A percentile compares a stretch with the other conserved stretches of the same genome.
Conservation (phyloP, 2,113 vertebrate species). For the Noturus placidus region DNA sequence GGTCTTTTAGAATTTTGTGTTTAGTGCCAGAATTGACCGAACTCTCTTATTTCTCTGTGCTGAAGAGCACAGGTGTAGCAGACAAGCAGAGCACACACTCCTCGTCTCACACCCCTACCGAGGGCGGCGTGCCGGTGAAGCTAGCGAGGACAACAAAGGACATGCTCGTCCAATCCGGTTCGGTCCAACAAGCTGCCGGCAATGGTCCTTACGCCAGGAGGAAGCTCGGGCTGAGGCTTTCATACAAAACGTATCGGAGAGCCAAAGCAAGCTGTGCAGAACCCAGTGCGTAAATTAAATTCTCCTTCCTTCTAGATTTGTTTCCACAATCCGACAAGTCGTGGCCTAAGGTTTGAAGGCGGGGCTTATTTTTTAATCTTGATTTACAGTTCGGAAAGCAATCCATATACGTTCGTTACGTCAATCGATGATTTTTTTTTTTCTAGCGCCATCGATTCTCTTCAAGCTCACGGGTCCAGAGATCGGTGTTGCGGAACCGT, state of each 20-base stretch:
- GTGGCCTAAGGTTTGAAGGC: not conserved
- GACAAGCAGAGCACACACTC: not conserved
- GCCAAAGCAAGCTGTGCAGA: conserved; percentile 38
- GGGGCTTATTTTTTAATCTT: not conserved
- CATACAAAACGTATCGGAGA: conserved; percentile 31
- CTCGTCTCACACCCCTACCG: not conserved
- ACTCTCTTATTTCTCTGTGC: not conserved
- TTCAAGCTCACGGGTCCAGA: not conserved
- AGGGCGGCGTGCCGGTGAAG: not conserved
- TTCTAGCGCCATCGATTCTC: not conserved
- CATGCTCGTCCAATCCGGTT: not conserved
- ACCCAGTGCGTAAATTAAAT: conserved; percentile 36
- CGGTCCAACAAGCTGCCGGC: conserved; percentile 3
- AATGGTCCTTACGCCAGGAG: not conserved
- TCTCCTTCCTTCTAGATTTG: not conserved
- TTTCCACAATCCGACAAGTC: not conserved
- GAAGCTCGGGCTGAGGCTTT: not conserved
- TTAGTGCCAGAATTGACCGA: not conserved
- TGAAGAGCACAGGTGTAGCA: not conserved
- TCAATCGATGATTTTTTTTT: not conserved
- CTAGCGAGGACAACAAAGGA: not conserved
- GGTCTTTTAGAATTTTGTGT: not conserved
- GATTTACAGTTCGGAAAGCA: not conserved
- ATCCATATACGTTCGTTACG: not conserved
- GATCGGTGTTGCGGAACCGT: not conserved